Conservation (phyloP, 2,113 vertebrate species). For the Aphelocoma coerulescens region DNA sequence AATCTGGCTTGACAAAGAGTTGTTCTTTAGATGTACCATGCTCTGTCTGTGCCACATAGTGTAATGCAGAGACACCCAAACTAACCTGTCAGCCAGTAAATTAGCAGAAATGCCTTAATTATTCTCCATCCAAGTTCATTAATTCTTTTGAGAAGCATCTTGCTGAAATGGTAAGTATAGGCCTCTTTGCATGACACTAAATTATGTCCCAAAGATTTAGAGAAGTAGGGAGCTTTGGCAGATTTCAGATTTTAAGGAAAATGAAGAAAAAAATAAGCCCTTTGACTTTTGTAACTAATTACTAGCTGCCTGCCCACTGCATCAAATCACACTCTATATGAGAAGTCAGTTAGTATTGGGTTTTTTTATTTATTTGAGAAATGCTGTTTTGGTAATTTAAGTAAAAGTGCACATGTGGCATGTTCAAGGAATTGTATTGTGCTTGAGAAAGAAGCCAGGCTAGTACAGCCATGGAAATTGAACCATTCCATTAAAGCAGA, state of each 20-base stretch:
- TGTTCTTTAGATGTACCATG: neutral
- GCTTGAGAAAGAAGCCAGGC: neutral
- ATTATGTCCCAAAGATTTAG: neutral
- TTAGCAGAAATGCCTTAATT: neutral
- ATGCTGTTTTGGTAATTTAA: neutral
- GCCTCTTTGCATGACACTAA: neutral
- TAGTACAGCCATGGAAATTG: neutral
- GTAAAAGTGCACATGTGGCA: neutral
- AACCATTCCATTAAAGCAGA: neutral
- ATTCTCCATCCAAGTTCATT: neutral
- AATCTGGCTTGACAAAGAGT: neutral
- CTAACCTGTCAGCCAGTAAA: neutral
- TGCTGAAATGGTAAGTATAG: neutral
- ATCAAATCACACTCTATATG: neutral
- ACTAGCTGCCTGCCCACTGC: neutral
- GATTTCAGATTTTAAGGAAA: neutral
- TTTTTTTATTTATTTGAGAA: neutral
- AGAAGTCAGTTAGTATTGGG: neutral
- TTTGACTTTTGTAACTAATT: neutral
- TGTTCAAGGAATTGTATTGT: neutral
- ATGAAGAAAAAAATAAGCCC: neutral
- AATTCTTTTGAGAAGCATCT: neutral
- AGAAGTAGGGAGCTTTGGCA: neutral
- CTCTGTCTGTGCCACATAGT: neutral
- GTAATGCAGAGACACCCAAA: neutral